Percentiles rank a stretch among this genome's conserved stretches.
Evolutionary conservation across 1,140 invertebrate genomes (phyloP).

Genomic region (Pristionchus pacificus): DNA sequence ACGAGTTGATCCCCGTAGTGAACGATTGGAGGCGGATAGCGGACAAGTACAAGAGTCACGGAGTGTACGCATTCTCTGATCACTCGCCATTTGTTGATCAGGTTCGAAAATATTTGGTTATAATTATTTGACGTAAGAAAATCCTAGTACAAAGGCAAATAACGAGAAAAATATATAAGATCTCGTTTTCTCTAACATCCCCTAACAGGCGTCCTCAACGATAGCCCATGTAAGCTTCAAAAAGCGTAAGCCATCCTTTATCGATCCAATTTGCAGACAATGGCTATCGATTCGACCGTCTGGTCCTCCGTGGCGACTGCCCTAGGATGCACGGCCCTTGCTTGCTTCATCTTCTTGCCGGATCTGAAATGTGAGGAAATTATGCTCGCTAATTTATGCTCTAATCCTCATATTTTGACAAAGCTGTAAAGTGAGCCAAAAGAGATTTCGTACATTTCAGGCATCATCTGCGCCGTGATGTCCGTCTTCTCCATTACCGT

Average conservation of each 20-base stretch:
- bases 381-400: no score
- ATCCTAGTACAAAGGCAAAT: background rate
- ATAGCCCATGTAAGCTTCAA: no score
- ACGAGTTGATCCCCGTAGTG: constrained; percentile 52
- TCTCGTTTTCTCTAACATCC: no score
- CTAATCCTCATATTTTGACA: no score
- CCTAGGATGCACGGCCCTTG: constrained; percentile 58
- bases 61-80: constrained; percentile 54
- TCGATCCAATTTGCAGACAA: constrained; percentile 41
- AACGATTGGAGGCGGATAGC: constrained; percentile 50
- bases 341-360: constrained; percentile 60
- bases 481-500: constrained; percentile 57
- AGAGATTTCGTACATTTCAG: no score
- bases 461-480: constrained; percentile 52
- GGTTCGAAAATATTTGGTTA: constrained; percentile 20
- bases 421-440: no score
- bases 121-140: no score
- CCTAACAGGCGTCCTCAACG: no score
- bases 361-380: constrained; percentile 50
- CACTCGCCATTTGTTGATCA: constrained; percentile 55
- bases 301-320: constrained; percentile 57
- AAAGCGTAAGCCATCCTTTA: no score
- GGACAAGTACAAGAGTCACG: constrained; percentile 44
- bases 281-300: constrained; percentile 53
- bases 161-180: background rate